Evolutionary conservation across 2,888 invertebrate genomes (phyloP).

Genomic region (Odontocolon sp.): DNA sequence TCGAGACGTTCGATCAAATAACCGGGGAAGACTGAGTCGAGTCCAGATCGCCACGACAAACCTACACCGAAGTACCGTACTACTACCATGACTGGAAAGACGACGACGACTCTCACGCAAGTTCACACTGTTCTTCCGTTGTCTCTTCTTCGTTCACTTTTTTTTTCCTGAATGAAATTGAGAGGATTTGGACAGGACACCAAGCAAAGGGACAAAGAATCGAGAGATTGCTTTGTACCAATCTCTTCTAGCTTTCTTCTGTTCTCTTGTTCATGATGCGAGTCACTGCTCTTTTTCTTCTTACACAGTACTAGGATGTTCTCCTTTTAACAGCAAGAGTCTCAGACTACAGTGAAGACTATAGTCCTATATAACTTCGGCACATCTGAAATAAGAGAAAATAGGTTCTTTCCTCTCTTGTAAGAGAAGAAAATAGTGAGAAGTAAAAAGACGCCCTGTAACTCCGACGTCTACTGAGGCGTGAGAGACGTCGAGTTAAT

Average conservation of each 20-base stretch:
- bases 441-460: neutral
- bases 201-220: conserved; percentile 47
- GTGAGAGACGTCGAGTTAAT: conserved; percentile 50
- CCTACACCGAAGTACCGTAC: too few relatives aligned
- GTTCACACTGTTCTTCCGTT: conserved; percentile 49
- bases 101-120: conserved; percentile 58
- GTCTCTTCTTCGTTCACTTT: neutral
- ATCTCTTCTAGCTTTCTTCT: conserved; percentile 29
- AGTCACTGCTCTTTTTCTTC: conserved; percentile 1
- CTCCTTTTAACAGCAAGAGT: too few relatives aligned
- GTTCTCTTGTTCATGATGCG: conserved; percentile 40
- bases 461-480: conserved; percentile 37
- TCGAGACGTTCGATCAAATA: conserved; percentile 35
- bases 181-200: conserved; percentile 21
- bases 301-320: neutral
- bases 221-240: conserved; percentile 37
- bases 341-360: too few relatives aligned
- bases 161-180: conserved; percentile 41
- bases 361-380: conserved; percentile 2
- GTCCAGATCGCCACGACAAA: neutral
- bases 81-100: conserved; percentile 38
- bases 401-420: conserved; percentile 9
- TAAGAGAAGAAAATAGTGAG: conserved; percentile 1
- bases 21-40: neutral
- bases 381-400: neutral